These are phyloP conservation scores for Arothron firmamentum DNA, from an alignment of 2,113 vertebrate genomes.

Conservation along the genomic window DNA sequence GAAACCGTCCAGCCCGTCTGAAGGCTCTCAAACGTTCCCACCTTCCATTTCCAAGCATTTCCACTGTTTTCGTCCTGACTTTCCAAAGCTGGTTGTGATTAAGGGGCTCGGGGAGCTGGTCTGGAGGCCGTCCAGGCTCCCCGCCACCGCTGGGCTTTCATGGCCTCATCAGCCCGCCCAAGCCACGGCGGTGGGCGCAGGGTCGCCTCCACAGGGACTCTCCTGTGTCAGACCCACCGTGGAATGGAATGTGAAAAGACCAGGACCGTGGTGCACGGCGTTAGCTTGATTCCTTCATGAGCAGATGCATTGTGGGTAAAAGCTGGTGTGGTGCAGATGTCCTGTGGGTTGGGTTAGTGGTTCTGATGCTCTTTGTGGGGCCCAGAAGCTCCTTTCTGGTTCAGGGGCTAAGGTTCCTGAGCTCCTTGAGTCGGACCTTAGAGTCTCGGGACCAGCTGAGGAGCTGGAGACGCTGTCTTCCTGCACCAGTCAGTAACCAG, in stretches of 20 bases:
- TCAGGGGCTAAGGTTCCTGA: constrained; percentile 26
- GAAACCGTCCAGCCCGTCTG: too few species aligned
- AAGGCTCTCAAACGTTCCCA: constrained; percentile 28
- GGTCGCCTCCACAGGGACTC: constrained; percentile 47
- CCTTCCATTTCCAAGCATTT: constrained; percentile 66
- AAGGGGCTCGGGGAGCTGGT: constrained; percentile 56
- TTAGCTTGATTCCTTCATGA: too few species aligned
- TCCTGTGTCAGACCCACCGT: constrained; percentile 49
- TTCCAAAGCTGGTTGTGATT: constrained; percentile 75
- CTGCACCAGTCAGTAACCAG: too few species aligned
- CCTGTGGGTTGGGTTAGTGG: too few species aligned
- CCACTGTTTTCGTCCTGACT: constrained; percentile 68
- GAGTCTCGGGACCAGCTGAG: too few species aligned
- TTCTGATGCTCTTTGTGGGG: not conserved
- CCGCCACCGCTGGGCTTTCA: constrained; percentile 36
- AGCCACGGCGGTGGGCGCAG: constrained; percentile 26
- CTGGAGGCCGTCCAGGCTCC: constrained; percentile 64
- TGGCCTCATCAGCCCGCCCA: constrained; percentile 26
- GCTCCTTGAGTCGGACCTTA: not conserved
- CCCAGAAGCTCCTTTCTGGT: too few species aligned
- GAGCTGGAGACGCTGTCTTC: too few species aligned
- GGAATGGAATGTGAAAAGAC: constrained; percentile 1
- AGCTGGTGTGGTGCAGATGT: too few species aligned
- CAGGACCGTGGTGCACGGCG: too few species aligned
- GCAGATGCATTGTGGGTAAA: too few species aligned